Base-by-base conservation (phyloP, 2,113 vertebrate species). In the Semnornis frantzii region DNA sequence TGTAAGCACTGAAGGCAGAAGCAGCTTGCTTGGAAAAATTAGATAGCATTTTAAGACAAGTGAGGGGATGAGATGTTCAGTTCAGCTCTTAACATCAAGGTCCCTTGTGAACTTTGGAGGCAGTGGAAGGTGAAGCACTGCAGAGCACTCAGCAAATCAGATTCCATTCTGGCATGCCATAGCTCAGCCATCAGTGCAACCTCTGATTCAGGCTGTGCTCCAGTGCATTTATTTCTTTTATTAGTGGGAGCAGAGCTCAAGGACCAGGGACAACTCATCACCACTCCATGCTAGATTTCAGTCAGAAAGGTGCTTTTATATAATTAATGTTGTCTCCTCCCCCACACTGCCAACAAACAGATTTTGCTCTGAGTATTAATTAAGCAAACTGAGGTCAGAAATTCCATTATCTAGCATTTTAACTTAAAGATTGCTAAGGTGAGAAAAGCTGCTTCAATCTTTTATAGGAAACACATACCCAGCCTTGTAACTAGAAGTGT, bases 321-420 rank as follows among this genome's bases (percentile, higher is more conserved):
- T 82, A 76, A 87, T 68, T 48, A 85, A 83, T 62, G 42, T 16
- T 91, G 74, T 69, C n/a, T 90, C 54, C n/a, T 89, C 28, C 70
- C 64, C 21, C 16, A 60, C 13, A 48, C 9, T 72, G 15, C 23
- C 44, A 95, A 69, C 69, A 94, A 81, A 86, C 54, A 37, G 15
- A 74, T 85, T 94, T 87, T 90, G 6, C 21, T 83, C 34, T 71
- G 82, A 91, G 10, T 77, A 83, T 80, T 91, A 88, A 92, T 52
- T 33, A 15, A 73, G 19, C 7, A 83, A 27, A 66, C 15, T 28
- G 57, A 17, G 50, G 48, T 20, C 31, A 76, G n/a, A 81, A 64
- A 9, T 77, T 86, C 12, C 74, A 87, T 48, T 30, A 89, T 57
- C 11, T 10, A 54, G 18, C 42, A 54, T 85, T 90, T 89, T 76